Conservation (phyloP, 2,888 invertebrate genomes). For the Hypselothyrea guttata region DNA sequence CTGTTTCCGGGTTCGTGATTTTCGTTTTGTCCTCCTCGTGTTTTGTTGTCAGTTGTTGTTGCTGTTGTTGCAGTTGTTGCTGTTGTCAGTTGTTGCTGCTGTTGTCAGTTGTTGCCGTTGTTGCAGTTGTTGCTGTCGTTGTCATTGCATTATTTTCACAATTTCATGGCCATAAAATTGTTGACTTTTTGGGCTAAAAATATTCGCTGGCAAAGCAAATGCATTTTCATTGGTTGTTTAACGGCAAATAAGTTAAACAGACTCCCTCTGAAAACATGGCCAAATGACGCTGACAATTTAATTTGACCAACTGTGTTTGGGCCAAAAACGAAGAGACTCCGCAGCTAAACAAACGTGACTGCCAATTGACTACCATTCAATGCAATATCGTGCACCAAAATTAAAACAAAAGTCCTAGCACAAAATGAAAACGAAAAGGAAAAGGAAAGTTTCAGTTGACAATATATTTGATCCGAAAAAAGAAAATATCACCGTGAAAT, state of each 20-base stretch:
- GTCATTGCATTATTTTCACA: conserved; percentile 64
- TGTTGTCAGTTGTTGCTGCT: conserved; percentile 34
- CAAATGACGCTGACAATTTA: conserved; percentile 59
- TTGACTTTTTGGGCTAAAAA: conserved; percentile 22
- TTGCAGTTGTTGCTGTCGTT: conserved; percentile 46
- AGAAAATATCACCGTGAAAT: too few relatives aligned
- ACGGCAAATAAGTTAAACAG: conserved; percentile 15
- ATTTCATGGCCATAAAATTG: conserved; percentile 70
- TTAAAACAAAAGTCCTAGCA: too few relatives aligned
- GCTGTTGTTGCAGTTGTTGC: conserved; percentile 21
- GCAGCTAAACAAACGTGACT: conserved; percentile 66
- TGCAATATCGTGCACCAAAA: conserved; percentile 73
- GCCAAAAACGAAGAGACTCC: background rate
- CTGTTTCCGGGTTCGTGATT: conserved; percentile 82
- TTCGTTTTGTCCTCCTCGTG: conserved; percentile 66
- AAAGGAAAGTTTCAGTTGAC: too few relatives aligned
- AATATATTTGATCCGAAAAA: too few relatives aligned
- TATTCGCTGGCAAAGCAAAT: conserved; percentile 36
- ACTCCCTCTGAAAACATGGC: background rate
- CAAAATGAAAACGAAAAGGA: too few relatives aligned
- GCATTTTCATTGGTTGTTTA: conserved; percentile 56
- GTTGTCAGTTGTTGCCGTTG: conserved; percentile 37
- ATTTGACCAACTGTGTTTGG: conserved; percentile 49
- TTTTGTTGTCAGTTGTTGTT: conserved; percentile 38
- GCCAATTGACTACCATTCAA: conserved; percentile 74